These are phyloP conservation scores for Tiaroga cobitis DNA, from an alignment of 2,797 vertebrate genomes.

Conservation along the genomic window DNA sequence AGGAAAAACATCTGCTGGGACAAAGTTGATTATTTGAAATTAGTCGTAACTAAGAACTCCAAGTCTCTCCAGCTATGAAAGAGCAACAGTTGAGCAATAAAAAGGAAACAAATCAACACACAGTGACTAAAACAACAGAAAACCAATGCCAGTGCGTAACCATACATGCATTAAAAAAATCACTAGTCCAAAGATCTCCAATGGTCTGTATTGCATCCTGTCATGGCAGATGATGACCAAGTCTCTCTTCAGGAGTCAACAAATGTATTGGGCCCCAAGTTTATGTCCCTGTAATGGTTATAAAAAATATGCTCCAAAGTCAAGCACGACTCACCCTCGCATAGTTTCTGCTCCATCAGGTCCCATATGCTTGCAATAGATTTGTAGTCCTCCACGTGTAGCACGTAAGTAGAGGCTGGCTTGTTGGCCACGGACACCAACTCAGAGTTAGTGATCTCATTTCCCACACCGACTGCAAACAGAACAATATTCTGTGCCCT, in stretches of 20 bases:
- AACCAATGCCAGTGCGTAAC: not conserved
- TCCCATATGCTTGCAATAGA: constrained; percentile 71
- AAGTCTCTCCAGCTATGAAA: not conserved
- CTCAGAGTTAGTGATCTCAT: constrained; percentile 70
- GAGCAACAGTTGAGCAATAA: not conserved
- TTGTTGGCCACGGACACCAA: constrained; percentile 70
- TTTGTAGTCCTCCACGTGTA: constrained; percentile 73
- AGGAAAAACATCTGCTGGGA: not conserved
- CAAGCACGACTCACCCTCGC: constrained; percentile 66
- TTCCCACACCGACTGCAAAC: constrained; percentile 73
- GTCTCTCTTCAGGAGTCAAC: constrained; percentile 41
- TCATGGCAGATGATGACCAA: not conserved
- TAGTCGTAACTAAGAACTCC: not conserved
- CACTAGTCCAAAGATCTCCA: constrained; percentile 9
- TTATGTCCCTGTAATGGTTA: not conserved
- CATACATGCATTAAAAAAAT: constrained; percentile 5
- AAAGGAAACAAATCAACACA: not conserved
- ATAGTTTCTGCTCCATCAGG: constrained; percentile 73
- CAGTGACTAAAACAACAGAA: not conserved
- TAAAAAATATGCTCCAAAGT: not conserved
- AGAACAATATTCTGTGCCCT: constrained; percentile 68
- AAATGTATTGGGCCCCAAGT: constrained; percentile 18
- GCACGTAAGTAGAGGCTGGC: constrained; percentile 71
- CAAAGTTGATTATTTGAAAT: not conserved
- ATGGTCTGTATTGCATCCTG: not conserved